phyloP scores from a whole-genome alignment of 2,797 vertebrate genomes.

The Hypotaenidia okinawae region DNA sequence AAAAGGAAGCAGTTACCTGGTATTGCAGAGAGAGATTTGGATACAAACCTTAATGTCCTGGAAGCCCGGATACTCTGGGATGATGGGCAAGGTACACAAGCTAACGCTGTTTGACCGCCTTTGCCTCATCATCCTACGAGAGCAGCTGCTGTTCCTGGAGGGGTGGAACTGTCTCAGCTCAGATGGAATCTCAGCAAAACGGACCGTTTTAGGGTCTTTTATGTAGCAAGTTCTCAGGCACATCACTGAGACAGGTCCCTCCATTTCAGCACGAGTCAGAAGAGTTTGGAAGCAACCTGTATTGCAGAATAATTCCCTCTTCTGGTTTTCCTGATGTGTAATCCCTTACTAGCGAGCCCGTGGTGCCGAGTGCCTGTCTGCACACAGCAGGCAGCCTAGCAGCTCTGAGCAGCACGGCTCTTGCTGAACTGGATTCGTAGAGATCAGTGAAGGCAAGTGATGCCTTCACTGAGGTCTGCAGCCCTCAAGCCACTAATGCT shows the following conservation, averaged over 20 bases:
- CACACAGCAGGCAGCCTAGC: neutral
- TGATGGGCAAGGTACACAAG: conserved; percentile 62
- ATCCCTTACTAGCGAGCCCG: neutral
- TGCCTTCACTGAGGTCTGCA: neutral
- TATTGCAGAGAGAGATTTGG: neutral
- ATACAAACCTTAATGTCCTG: conserved; percentile 71
- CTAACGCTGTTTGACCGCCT: conserved; percentile 6
- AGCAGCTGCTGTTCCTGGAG: neutral
- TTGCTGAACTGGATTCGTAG: neutral
- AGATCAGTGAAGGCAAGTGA: neutral
- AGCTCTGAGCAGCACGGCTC: neutral
- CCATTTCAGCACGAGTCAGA: neutral
- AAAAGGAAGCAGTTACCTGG: neutral
- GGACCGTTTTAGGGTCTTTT: neutral
- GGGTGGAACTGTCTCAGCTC: neutral
- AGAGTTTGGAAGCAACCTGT: neutral
- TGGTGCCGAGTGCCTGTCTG: neutral
- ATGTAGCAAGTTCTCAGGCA: neutral
- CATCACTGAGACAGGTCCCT: neutral
- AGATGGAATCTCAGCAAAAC: accelerated
- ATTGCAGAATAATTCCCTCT: neutral
- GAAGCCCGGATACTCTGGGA: conserved; percentile 72
- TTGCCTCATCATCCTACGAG: neutral
- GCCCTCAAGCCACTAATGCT: neutral
- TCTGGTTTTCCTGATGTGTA: neutral